A percentile compares a stretch with the other conserved stretches of the same genome.
These are phyloP conservation scores for Ophraella communa DNA, from an alignment of 2,888 invertebrate genomes.

Conservation along the genomic window DNA sequence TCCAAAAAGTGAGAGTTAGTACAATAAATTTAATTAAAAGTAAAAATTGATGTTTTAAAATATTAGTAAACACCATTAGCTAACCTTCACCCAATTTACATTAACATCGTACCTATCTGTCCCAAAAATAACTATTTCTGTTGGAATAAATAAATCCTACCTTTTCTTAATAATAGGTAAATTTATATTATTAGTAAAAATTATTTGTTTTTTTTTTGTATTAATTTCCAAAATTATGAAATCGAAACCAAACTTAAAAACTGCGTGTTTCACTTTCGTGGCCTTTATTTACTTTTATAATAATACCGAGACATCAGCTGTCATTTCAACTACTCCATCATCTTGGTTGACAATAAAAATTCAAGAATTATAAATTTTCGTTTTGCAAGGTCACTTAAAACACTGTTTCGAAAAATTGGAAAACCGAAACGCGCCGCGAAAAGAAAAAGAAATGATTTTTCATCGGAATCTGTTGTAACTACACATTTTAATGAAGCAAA, in stretches of 20 bases:
- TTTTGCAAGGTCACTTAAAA: slow-evolving; percentile 6
- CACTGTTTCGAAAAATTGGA: slow-evolving; percentile 8
- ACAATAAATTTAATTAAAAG: too few species aligned
- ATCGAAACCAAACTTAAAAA: background rate
- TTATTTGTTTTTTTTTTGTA: background rate
- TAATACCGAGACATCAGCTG: background rate
- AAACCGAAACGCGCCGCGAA: slow-evolving; percentile 6
- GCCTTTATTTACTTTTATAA: slow-evolving; percentile 4
- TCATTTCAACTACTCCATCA: slow-evolving; percentile 15
- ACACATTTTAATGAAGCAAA: slow-evolving; percentile 47
- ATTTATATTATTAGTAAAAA: too few species aligned
- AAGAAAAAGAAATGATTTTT: slow-evolving; percentile 28
- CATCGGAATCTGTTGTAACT: slow-evolving; percentile 30
- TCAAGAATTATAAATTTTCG: slow-evolving; percentile 7
- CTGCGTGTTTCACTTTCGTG: background rate
- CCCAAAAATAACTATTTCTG: too few species aligned
- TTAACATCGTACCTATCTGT: too few species aligned
- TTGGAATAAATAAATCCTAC: too few species aligned
- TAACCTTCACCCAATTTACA: too few species aligned
- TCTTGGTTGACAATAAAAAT: background rate
- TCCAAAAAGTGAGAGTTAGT: too few species aligned
- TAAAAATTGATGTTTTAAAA: too few species aligned
- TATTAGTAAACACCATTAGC: too few species aligned
- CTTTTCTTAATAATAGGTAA: too few species aligned
- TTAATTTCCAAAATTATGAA: background rate